A percentile compares a stretch with the other conserved stretches of the same genome.
Evolutionary conservation across 2,797 vertebrate genomes (phyloP).

Genomic region (Cuniculus paca): DNA sequence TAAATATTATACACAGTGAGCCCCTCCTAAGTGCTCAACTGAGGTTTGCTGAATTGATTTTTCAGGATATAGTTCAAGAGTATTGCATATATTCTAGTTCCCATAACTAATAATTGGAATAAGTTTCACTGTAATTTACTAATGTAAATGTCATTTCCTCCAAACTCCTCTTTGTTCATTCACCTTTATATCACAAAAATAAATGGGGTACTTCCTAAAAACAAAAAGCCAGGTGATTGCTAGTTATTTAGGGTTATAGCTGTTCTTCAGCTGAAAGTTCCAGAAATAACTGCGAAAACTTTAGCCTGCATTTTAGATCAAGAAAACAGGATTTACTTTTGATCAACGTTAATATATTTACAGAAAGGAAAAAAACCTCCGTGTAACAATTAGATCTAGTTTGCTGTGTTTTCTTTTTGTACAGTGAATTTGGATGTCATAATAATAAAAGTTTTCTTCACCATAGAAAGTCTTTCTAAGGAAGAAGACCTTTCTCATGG

Average conservation of each 20-base stretch:
- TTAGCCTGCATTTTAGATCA: slow-evolving; percentile 19
- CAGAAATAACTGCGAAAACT: slow-evolving; percentile 8
- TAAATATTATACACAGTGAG: background rate
- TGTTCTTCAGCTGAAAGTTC: background rate
- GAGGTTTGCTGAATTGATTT: slow-evolving; percentile 9
- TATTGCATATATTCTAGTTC: background rate
- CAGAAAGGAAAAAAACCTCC: background rate
- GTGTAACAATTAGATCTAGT: background rate
- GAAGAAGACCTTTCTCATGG: background rate
- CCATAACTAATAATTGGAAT: background rate
- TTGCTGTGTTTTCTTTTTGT: background rate
- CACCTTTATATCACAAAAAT: background rate
- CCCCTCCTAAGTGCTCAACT: background rate
- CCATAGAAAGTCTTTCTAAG: background rate
- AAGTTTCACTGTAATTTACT: background rate
- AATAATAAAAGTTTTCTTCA: background rate
- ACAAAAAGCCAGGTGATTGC: background rate
- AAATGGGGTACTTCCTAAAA: background rate
- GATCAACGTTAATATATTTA: background rate
- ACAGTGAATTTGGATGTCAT: background rate
- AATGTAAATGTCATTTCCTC: slow-evolving; percentile 19
- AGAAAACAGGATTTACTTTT: slow-evolving; percentile 34
- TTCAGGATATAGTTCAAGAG: slow-evolving; percentile 22
- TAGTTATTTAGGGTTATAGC: background rate
- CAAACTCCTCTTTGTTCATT: background rate